These are phyloP conservation scores for Ellobius talpinus DNA, from an alignment of 2,113 vertebrate genomes.

Conservation along the genomic window DNA sequence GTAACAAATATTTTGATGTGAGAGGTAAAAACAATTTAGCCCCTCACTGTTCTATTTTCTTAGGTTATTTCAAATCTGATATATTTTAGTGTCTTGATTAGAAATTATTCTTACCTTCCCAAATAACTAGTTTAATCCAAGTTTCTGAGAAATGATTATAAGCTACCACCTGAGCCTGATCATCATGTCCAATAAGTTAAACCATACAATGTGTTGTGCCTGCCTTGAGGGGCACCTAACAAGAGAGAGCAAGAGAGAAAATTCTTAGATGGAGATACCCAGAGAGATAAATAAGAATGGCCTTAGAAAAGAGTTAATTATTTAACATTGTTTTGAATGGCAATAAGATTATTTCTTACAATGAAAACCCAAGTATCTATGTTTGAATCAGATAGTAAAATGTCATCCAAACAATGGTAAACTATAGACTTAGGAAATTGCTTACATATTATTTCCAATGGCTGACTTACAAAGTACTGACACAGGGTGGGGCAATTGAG, in stretches of 20 bases:
- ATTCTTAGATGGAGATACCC: background rate
- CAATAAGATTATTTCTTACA: background rate
- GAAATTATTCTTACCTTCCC: conserved; percentile 21
- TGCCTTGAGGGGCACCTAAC: background rate
- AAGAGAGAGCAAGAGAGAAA: background rate
- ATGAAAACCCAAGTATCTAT: too few relatives aligned
- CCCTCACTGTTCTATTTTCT: background rate
- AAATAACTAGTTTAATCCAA: background rate
- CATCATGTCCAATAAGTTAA: background rate
- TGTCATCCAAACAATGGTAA: too few relatives aligned
- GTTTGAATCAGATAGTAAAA: too few relatives aligned
- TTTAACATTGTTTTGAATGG: background rate
- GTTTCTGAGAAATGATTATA: background rate
- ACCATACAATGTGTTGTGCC: background rate
- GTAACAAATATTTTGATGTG: background rate
- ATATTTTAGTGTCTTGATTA: background rate
- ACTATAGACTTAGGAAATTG: too few relatives aligned
- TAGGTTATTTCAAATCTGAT: background rate
- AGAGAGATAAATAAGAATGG: background rate
- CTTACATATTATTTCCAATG: too few relatives aligned
- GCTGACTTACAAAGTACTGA: too few relatives aligned
- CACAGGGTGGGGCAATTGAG: too few relatives aligned
- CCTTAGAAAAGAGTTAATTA: background rate
- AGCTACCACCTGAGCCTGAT: background rate
- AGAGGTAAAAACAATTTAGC: background rate